Evolutionary conservation across 2,797 vertebrate genomes (phyloP).

Genomic region (Gorsachius magnificus): DNA sequence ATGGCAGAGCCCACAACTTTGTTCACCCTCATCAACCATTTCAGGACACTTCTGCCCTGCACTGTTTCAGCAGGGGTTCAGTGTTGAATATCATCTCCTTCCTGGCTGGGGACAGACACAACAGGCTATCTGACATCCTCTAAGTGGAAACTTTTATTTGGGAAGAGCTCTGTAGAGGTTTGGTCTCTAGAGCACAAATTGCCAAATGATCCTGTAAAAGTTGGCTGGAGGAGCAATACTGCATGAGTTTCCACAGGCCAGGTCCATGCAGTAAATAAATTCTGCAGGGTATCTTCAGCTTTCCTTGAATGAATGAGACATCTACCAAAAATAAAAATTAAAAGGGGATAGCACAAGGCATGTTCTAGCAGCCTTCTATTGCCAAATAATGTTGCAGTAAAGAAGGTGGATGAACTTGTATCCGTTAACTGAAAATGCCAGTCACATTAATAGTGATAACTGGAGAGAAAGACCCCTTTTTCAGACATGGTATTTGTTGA

Average conservation of each 20-base stretch:
- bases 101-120: not conserved
- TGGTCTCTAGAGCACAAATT: not conserved
- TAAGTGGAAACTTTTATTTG: not conserved
- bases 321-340: not conserved
- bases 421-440: not conserved
- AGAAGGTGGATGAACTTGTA: not conserved
- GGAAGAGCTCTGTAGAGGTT: not conserved
- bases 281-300: not conserved
- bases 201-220: not conserved
- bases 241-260: not conserved
- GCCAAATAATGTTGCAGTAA: not conserved
- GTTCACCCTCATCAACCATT: not conserved
- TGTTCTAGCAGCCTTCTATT: not conserved
- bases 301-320: not conserved
- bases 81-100: not conserved
- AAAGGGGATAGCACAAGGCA: not conserved
- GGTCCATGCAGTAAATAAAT: not conserved
- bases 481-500: not conserved
- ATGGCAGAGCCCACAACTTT: not conserved
- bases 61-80: not conserved
- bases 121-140: not conserved
- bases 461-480: not conserved
- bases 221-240: not conserved
- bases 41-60: not conserved
- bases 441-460: not conserved